phyloP scores from a whole-genome alignment of 2,113 vertebrate genomes.

The Siniperca chuatsi region DNA sequence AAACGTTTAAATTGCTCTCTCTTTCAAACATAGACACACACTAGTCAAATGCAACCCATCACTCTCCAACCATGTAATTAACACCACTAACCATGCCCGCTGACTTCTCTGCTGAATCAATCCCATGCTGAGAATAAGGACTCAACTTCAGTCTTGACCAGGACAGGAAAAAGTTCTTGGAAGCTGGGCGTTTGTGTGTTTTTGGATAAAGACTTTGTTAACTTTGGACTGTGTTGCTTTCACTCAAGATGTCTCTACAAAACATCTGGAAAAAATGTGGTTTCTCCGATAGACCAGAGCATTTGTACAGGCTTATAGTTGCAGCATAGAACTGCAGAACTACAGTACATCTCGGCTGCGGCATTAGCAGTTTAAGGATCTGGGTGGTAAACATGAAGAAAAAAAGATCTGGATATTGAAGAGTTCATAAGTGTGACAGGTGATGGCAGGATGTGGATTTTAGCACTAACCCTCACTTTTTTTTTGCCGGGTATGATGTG shows the following conservation, averaged over 20 bases:
- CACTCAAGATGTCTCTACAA: conserved; percentile 46
- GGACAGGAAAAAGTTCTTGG: conserved; percentile 48
- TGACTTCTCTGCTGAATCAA: conserved; percentile 25
- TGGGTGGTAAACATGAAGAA: conserved; percentile 14
- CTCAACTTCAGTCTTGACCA: conserved; percentile 29
- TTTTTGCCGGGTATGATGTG: not conserved
- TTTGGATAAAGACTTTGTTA: conserved; percentile 64
- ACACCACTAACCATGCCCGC: conserved; percentile 36
- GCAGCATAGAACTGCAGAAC: conserved; percentile 21
- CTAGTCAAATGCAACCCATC: conserved; percentile 18
- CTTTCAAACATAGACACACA: conserved; percentile 4
- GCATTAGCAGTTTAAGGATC: conserved; percentile 15
- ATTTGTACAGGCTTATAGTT: conserved; percentile 35
- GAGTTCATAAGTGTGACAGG: conserved; percentile 36
- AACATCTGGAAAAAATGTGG: conserved; percentile 76
- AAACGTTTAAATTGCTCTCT: conserved; percentile 22
- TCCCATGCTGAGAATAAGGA: conserved; percentile 24
- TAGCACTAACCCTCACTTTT: conserved; percentile 31
- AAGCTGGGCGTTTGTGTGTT: conserved; percentile 45
- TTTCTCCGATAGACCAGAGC: conserved; percentile 54
- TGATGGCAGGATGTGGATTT: conserved; percentile 60
- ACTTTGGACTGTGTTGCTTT: conserved; percentile 59
- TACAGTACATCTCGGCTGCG: conserved; percentile 3
- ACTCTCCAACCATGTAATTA: conserved; percentile 34
- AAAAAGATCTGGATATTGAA: not conserved